Evolutionary conservation across 2,888 invertebrate species (phyloP), one percentile per base, ranked within the genome.

Genomic region (Nomada fabriciana): DNA sequence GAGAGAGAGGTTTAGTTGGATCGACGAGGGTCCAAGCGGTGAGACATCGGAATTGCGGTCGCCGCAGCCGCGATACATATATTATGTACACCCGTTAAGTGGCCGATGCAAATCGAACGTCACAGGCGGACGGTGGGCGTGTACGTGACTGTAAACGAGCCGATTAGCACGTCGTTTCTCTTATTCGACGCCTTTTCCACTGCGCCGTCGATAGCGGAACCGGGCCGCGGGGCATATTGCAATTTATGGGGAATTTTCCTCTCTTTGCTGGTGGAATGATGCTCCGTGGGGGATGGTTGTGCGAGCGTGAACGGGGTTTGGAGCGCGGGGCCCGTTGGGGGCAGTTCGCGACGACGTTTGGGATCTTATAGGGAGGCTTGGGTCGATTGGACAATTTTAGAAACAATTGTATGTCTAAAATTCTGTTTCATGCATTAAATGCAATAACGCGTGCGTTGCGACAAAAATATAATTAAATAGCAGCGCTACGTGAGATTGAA

Each of bases 71-170:
- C 76, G 79, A 82, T 80, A 76, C 83, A 82, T 88, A 84, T 86
- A 87, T 89, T 87, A 83, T 82, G 86, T 83, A 88, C 85, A 86
- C 85, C 82, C 88, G 89, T 89, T 90, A 88, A 90, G 88, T 90
- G 89, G 88, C 86, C 88, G 89, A 89, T 88, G 87, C 88, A 88
- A 89, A 90, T 90, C 90, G 89, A 87, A 90, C 88, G 83, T 84
- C 82, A 86, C 84, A 75, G 85, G 79, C 76, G 86, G 83, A 80
- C 88, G 85, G 82, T 86, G 87, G 88, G 87, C 86, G 88, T 86
- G 87, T 88, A 84, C 87, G 84, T 86, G 88, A 85, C 80, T 84
- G 85, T 88, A 88, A 88, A 88, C 85, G 88, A 88, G 84, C 85
- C 88, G 88, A 88, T 88, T 88, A 88, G 80, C 86, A 85, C 88